Conservation (phyloP, 2,113 vertebrate species). For the Eulacestoma nigropectus region DNA sequence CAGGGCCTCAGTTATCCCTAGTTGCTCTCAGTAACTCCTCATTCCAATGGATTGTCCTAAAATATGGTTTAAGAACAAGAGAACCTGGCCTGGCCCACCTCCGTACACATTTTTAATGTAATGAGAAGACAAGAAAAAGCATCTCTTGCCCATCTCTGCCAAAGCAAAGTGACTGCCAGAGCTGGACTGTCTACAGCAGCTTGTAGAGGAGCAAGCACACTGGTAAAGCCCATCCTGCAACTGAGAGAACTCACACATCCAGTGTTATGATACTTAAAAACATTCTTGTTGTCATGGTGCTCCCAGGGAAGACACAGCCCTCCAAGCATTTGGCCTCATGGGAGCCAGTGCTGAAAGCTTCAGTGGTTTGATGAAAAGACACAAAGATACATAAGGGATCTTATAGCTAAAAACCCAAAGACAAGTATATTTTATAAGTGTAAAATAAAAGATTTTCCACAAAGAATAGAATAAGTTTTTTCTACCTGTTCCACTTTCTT, state of each 20-base stretch:
- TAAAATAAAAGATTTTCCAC: neutral
- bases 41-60: neutral
- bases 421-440: neutral
- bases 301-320: neutral
- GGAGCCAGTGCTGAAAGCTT: neutral
- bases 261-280: neutral
- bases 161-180: neutral
- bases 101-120: neutral
- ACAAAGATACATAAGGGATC: neutral
- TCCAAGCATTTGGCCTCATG: neutral
- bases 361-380: neutral
- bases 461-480: neutral
- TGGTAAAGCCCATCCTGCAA: neutral
- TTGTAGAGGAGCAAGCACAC: neutral
- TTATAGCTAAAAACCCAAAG: neutral
- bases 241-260: neutral
- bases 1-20: neutral
- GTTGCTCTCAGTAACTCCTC: neutral
- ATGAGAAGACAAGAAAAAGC: neutral
- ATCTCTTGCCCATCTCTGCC: neutral
- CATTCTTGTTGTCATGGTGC: neutral
- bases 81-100: neutral
- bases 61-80: neutral
- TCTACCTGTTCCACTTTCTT: slow-evolving; percentile 62
- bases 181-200: neutral